Evolutionary conservation across 2,797 vertebrate genomes (phyloP), one percentile per base, ranked within the genome.

Genomic region (Tadarida brasiliensis): DNA sequence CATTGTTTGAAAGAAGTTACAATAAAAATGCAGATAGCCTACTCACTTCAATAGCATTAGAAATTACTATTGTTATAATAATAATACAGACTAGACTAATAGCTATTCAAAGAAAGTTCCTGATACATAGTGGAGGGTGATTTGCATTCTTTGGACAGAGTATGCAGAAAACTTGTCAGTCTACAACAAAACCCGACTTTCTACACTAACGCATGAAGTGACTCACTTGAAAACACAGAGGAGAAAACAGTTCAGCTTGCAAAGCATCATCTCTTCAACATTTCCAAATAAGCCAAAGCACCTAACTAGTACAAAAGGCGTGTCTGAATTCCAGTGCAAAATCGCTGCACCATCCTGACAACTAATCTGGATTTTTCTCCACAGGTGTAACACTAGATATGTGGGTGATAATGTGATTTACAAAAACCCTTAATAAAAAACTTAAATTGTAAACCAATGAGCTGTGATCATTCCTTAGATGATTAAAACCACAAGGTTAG

Each of bases 11-110:
- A 87, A 94, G 85, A 87, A 92, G 91, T 92, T 93, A 91, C 68
- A 94, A 95, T 95, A 94, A 86, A 97, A 96, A 96, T 94, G 90
- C 78, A 94, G 92, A 93, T 76, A 92, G 82, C 68, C 77, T 74
- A 89, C 80, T 94, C 96, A 92, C 81, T 94, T 94, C 54, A 81
- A 82, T 87, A 94, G 92, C 94, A 94, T 93, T 95, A 97, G 87
- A 96, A 97, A 97, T 93, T 91, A 96, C 94, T 97, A 71, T 77
- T 97, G 94, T 94, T 96, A 96, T n/a, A 96, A 94, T 95, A 97
- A 93, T 87, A 95, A 96, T 94, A 87, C 11, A 80, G 90, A 86
- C 94, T 90, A 94, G 78, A 94, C 91, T 96, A 95, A 93, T 87
- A 96, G 96, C 89, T 93, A 82, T 90, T 92, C 73, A 97, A 96